Evolutionary conservation across 1,140 invertebrate genomes (phyloP).

Genomic region (Sweltsa coloradensis): DNA sequence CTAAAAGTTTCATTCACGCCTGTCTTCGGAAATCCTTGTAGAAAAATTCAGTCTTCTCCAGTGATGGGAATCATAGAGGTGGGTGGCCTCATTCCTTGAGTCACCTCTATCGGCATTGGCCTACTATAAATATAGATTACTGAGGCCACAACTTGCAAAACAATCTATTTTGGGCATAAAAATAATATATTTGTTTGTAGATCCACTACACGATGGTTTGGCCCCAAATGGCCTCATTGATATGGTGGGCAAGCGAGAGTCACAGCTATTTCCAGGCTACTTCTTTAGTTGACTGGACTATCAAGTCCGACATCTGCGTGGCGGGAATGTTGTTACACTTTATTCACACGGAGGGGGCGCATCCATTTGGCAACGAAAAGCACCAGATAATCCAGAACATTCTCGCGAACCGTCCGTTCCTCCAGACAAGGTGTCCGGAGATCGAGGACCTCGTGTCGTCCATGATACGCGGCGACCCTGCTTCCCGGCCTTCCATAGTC

Average conservation of each 20-base stretch:
- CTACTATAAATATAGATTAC: too few relatives aligned
- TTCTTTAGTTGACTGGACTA: conserved; percentile 20
- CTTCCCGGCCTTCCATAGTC: conserved; percentile 23
- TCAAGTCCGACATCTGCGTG: conserved; percentile 26
- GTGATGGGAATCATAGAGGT: too few relatives aligned
- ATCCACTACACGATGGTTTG: conserved; percentile 21
- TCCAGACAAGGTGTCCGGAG: conserved; percentile 16
- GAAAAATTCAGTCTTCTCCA: too few relatives aligned
- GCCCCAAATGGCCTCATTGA: conserved; percentile 23
- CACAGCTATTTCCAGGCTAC: conserved; percentile 20
- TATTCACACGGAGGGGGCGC: conserved; percentile 24
- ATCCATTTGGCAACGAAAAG: conserved; percentile 25
- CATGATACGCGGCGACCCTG: conserved; percentile 26
- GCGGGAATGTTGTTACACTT: conserved; percentile 29
- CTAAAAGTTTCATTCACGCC: too few relatives aligned
- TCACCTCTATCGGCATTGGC: too few relatives aligned
- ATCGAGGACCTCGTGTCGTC: conserved; percentile 25
- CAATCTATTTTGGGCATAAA: not conserved
- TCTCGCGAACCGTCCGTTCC: conserved; percentile 14
- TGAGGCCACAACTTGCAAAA: too few relatives aligned
- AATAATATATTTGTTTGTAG: conserved; percentile 13
- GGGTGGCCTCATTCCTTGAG: too few relatives aligned
- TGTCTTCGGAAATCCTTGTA: too few relatives aligned
- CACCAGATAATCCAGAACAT: conserved; percentile 26
- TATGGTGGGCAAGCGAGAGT: conserved; percentile 29